phyloP scores from a whole-genome alignment of 2,113 vertebrate genomes.

The Laticauda colubrina region DNA sequence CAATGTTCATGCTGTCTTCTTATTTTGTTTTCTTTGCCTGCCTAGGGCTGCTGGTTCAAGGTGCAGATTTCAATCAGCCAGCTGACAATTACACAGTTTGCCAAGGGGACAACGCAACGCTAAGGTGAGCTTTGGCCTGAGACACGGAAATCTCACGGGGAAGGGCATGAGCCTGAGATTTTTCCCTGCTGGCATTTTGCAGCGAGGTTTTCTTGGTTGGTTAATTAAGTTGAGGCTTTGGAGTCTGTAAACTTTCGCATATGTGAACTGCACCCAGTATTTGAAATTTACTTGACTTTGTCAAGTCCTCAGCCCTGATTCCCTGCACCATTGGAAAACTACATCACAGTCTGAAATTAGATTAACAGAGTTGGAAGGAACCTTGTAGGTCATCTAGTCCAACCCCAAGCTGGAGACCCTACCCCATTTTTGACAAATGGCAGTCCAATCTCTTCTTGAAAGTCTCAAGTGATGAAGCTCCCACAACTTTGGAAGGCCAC shows the following conservation, averaged over 20 bases:
- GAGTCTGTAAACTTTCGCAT: neutral
- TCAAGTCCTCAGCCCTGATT: neutral
- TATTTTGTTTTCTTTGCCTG: neutral
- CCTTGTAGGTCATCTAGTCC: too few relatives aligned
- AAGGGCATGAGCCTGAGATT: too few relatives aligned
- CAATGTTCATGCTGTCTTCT: neutral
- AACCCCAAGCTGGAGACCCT: too few relatives aligned
- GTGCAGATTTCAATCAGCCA: slow-evolving; percentile 29
- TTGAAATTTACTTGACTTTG: neutral
- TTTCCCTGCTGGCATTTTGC: neutral
- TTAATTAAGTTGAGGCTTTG: neutral
- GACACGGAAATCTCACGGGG: neutral
- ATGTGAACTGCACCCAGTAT: neutral
- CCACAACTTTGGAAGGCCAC: too few relatives aligned
- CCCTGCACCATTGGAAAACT: neutral
- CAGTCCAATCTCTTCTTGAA: too few relatives aligned
- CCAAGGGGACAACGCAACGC: slow-evolving; percentile 30
- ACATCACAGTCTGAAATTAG: neutral
- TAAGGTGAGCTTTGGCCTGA: slow-evolving; percentile 11
- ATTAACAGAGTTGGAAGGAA: too few relatives aligned
- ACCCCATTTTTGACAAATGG: too few relatives aligned
- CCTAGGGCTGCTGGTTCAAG: slow-evolving; percentile 17
- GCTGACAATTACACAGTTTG: slow-evolving; percentile 33
- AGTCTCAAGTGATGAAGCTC: too few relatives aligned
- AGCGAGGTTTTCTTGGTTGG: neutral